phyloP scores from a whole-genome alignment of 1,140 invertebrate genomes.

The Parapsyche elsis region DNA sequence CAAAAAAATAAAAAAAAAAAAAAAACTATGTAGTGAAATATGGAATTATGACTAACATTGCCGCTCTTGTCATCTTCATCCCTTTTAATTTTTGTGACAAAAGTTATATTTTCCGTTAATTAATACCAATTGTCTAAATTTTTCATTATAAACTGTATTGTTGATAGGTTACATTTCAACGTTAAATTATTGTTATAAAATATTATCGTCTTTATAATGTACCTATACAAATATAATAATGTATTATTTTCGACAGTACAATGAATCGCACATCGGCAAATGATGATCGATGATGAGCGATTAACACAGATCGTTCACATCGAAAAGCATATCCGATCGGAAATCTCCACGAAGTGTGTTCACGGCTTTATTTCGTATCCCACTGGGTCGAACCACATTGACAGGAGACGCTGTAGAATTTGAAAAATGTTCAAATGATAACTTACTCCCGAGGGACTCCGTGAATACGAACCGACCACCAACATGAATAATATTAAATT shows the following conservation, averaged over 20 bases:
- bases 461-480: too few species aligned
- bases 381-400: slow-evolving; percentile 1
- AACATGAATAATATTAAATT: background rate
- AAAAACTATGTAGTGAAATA: slow-evolving; percentile 2
- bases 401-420: background rate
- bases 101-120: too few species aligned
- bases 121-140: too few species aligned
- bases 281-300: slow-evolving; percentile 47
- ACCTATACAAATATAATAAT: too few species aligned
- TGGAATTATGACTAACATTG: slow-evolving; percentile 5
- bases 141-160: too few species aligned
- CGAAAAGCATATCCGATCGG: slow-evolving; percentile 37
- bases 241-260: slow-evolving; percentile 1
- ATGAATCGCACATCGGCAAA: background rate
- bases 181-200: too few species aligned
- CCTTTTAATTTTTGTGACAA: too few species aligned
- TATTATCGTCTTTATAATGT: too few species aligned
- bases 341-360: background rate
- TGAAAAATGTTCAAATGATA: slow-evolving; percentile 44
- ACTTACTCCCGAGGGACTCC: slow-evolving; percentile 45
- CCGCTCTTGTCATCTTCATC: background rate
- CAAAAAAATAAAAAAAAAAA: slow-evolving; percentile 8
- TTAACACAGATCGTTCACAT: slow-evolving; percentile 13
- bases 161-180: too few species aligned
- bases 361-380: background rate